Conservation (phyloP, 2,888 invertebrate species). For the Celastrina argiolus region DNA sequence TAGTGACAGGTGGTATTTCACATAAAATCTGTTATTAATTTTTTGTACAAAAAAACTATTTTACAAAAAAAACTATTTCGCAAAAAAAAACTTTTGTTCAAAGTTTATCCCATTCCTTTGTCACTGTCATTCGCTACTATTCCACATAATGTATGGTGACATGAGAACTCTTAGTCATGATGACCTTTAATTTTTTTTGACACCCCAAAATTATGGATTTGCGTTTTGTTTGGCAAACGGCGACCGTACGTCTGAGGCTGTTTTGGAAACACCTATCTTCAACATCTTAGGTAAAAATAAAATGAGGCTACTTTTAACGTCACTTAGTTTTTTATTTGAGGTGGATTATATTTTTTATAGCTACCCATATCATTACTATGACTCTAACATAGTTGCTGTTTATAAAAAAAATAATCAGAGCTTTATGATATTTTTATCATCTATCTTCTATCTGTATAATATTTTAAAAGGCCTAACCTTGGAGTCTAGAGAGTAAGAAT, state of each 20-base stretch:
- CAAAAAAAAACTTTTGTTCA: slow-evolving; percentile 51
- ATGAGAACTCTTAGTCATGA: slow-evolving; percentile 61
- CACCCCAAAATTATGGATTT: slow-evolving; percentile 36
- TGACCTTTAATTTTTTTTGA: slow-evolving; percentile 49
- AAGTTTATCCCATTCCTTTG: slow-evolving; percentile 70
- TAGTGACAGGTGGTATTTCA: slow-evolving; percentile 71
- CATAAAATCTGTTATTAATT: slow-evolving; percentile 57
- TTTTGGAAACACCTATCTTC: background rate
- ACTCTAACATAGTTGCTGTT: too few species aligned
- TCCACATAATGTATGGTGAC: slow-evolving; percentile 67
- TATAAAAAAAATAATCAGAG: too few species aligned
- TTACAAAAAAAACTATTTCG: slow-evolving; percentile 37
- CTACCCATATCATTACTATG: too few species aligned
- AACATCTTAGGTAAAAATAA: too few species aligned
- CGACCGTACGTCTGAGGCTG: slow-evolving; percentile 58
- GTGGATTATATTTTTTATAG: too few species aligned
- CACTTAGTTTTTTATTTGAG: too few species aligned
- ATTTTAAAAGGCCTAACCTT: too few species aligned
- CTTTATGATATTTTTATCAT: too few species aligned
- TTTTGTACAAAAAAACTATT: slow-evolving; percentile 45
- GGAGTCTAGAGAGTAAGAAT: too few species aligned
- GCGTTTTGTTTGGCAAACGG: slow-evolving; percentile 58
- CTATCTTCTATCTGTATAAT: too few species aligned
- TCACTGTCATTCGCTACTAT: slow-evolving; percentile 72
- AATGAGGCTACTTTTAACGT: too few species aligned